Evolutionary conservation across 2,113 vertebrate species (phyloP), one percentile per base, ranked within the genome.

Genomic region (Equus quagga): DNA sequence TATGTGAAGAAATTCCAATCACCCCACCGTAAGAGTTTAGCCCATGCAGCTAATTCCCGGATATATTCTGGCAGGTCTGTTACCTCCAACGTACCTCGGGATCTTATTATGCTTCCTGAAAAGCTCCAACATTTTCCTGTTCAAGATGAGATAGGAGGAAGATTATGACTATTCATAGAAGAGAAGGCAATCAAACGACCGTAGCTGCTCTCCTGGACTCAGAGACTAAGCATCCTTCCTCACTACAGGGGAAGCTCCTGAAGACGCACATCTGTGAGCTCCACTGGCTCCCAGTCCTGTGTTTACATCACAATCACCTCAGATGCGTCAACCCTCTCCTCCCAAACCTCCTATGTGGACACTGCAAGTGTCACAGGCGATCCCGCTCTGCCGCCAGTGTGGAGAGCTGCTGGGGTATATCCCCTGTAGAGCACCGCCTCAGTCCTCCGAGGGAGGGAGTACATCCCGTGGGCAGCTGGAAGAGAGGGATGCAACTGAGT

Each of bases 81-180:
- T 56, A 41, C 19, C 19, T 21, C 21, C 6, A 92, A 83, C 99
- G 99, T 98, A 99, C 99, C 89, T 83, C 33, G 99, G 99, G 89
- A 99, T 99, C 98, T 99, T 99, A 87, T 99, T 99, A 31, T 98
- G 98, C 19, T 98, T 92, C 96, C 98, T 99, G 98, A 99, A 99
- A 95, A 97, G 98, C 79, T 98, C 98, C 96, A 99, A 95, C 98
- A 99, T 98, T 12, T 98, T 99, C 99, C 99, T 99, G 95, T 98
- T 82, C 46, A 51, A 96, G 60, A 96, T 87, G 64, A 87, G 80
- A 84, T 31, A 70, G 13, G 28, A 93, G 36, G 72, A 54, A 64
- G 24, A 67, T 56, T 33, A 65, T 19, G 7, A 85, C 28, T 11
- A 79, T 26, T 21, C 67, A n/a, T 0, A 90, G 41, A 60, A 41